A percentile compares a stretch with the other conserved stretches of the same genome.
Conservation (phyloP, 2,888 invertebrate genomes). For the Cerastis leucographa region DNA sequence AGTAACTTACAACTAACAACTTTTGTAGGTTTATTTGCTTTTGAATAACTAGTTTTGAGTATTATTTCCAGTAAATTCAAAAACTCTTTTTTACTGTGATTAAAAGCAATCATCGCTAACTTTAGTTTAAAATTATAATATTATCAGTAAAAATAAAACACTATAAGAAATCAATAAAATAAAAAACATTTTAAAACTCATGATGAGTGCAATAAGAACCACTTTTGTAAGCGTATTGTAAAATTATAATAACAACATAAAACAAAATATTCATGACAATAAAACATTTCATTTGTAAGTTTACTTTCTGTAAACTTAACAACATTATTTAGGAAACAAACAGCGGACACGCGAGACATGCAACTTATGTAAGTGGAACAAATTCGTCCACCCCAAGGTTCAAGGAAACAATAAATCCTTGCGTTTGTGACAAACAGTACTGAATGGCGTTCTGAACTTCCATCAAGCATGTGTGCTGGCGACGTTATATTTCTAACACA, state of each 20-base stretch:
- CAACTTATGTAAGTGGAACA: slow-evolving; percentile 29
- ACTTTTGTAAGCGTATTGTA: not conserved
- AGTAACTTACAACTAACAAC: too few relatives aligned
- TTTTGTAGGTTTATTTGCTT: too few relatives aligned
- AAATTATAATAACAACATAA: not conserved
- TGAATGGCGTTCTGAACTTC: slow-evolving; percentile 43
- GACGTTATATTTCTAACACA: slow-evolving; percentile 37
- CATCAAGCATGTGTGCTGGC: slow-evolving; percentile 19
- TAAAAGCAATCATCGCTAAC: not conserved
- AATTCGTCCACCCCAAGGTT: slow-evolving; percentile 44
- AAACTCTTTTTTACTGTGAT: too few relatives aligned
- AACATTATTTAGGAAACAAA: slow-evolving; percentile 2
- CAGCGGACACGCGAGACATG: not conserved
- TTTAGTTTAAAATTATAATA: not conserved
- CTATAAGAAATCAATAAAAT: not conserved
- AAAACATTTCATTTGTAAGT: slow-evolving; percentile 7
- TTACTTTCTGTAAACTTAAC: not conserved
- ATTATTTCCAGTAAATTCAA: too few relatives aligned
- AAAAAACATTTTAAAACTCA: not conserved
- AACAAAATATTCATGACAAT: not conserved
- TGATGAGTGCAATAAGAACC: not conserved
- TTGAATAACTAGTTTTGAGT: too few relatives aligned
- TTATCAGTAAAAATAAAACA: not conserved
- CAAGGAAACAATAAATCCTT: slow-evolving; percentile 51
- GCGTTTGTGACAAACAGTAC: slow-evolving; percentile 32